phyloP scores from a whole-genome alignment of 2,113 vertebrate genomes.

The Gambusia affinis region DNA sequence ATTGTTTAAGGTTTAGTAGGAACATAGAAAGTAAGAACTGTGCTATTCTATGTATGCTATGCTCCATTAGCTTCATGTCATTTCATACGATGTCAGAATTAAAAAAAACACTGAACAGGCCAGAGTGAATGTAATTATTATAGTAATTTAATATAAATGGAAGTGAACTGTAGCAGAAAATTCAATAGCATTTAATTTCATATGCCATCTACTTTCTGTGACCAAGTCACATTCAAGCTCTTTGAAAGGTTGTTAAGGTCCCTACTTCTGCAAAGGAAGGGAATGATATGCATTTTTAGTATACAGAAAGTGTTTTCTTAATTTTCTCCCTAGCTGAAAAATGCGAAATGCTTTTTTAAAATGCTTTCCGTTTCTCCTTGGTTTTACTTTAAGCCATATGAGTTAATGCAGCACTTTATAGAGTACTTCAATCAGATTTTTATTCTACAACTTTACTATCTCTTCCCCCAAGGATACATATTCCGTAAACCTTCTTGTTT shows the following conservation, averaged over 20 bases:
- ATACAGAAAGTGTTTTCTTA: conserved; percentile 12
- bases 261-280: not conserved
- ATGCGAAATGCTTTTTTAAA: conserved; percentile 3
- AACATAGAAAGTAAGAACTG: not conserved
- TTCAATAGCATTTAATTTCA: conserved; percentile 15
- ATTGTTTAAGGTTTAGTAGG: not conserved
- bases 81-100: conserved; percentile 36
- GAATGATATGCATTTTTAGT: conserved; percentile 1
- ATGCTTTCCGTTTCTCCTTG: conserved; percentile 35
- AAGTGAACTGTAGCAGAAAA: conserved; percentile 27
- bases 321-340: conserved; percentile 21
- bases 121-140: conserved; percentile 26
- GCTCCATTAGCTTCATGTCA: conserved; percentile 41
- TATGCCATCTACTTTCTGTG: conserved; percentile 6
- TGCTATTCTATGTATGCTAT: not conserved
- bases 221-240: conserved; percentile 3
- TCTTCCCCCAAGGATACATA: conserved; percentile 39
- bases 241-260: conserved; percentile 13
- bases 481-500: conserved; percentile 51
- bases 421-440: conserved; percentile 36
- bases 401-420: conserved; percentile 26
- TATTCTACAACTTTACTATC: conserved; percentile 30
- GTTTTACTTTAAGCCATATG: not conserved
- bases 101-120: conserved; percentile 39
- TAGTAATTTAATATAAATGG: conserved; percentile 30